Percentiles rank a stretch among this genome's conserved stretches.
Evolutionary conservation across 2,888 invertebrate species (phyloP).

Genomic region (Himalopsyche anomala): DNA sequence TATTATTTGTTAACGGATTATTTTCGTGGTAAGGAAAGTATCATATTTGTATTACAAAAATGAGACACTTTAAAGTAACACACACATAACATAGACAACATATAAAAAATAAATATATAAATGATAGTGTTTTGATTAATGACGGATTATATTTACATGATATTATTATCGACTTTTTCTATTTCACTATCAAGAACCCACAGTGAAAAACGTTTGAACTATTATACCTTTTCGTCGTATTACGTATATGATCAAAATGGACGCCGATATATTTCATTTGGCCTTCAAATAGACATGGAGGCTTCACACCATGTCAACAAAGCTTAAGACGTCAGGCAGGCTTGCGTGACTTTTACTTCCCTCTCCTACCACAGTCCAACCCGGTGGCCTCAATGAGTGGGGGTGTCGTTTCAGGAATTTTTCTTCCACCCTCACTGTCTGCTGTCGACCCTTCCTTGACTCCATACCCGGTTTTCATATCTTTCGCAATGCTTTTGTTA

Average conservation of each 20-base stretch:
- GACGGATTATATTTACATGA: too few species aligned
- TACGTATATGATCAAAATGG: not conserved
- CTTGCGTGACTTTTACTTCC: constrained; percentile 26
- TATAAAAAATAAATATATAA: too few species aligned
- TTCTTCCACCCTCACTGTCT: constrained; percentile 23
- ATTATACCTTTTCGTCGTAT: not conserved
- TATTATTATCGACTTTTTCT: too few species aligned
- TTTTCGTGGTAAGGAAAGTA: too few species aligned
- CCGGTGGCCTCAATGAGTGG: not conserved
- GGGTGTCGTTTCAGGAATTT: constrained; percentile 5
- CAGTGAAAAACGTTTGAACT: too few species aligned
- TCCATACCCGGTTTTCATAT: not conserved
- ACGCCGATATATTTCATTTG: not conserved
- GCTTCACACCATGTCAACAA: constrained; percentile 26
- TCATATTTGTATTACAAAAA: too few species aligned
- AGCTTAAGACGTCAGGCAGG: constrained; percentile 16
- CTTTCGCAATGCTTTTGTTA: constrained; percentile 15
- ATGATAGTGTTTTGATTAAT: too few species aligned
- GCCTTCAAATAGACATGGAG: constrained; percentile 16
- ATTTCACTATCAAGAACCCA: too few species aligned
- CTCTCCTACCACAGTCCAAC: not conserved
- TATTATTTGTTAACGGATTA: too few species aligned
- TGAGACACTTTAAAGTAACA: too few species aligned
- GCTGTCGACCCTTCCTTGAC: not conserved
- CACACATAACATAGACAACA: too few species aligned